Conservation (phyloP, 2,113 vertebrate genomes). For the Siphamia tubifer region DNA sequence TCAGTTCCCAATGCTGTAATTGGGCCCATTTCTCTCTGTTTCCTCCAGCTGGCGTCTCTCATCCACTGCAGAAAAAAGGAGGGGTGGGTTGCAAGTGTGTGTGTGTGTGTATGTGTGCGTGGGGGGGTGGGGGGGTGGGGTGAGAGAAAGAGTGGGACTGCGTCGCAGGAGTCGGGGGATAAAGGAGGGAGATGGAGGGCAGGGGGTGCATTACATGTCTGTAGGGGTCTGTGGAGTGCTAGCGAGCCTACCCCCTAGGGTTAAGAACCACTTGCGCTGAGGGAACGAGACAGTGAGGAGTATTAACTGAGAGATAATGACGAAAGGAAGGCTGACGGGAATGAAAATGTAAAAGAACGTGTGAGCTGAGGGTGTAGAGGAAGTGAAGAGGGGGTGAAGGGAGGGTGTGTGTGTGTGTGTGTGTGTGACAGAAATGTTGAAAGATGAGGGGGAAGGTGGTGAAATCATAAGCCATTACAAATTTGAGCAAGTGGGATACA, state of each 20-base stretch:
- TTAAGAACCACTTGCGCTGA: constrained; percentile 56
- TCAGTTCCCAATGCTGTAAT: constrained; percentile 80
- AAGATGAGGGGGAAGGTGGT: constrained; percentile 44
- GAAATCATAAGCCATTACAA: constrained; percentile 61
- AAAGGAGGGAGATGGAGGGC: neutral
- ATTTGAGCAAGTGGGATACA: constrained; percentile 44
- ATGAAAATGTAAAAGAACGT: constrained; percentile 56
- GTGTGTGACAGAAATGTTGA: constrained; percentile 64
- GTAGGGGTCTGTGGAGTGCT: constrained; percentile 63
- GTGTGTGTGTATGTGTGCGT: too few relatives aligned
- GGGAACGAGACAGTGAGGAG: constrained; percentile 61
- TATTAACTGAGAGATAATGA: constrained; percentile 77
- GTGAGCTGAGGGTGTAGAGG: constrained; percentile 55
- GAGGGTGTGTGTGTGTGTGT: too few relatives aligned
- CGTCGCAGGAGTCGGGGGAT: neutral
- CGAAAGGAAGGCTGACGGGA: constrained; percentile 67
- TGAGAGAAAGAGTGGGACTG: constrained; percentile 19
- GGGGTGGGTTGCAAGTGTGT: too few relatives aligned
- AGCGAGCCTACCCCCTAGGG: constrained; percentile 48
- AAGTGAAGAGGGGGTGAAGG: constrained; percentile 28
- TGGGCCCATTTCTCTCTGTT: constrained; percentile 81
- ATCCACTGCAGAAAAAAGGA: constrained; percentile 68
- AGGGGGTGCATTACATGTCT: constrained; percentile 55
- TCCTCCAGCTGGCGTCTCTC: constrained; percentile 82
- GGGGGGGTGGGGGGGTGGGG: constrained; percentile 11